Conservation (phyloP, 2,113 vertebrate species). For the Platanista minor region DNA sequence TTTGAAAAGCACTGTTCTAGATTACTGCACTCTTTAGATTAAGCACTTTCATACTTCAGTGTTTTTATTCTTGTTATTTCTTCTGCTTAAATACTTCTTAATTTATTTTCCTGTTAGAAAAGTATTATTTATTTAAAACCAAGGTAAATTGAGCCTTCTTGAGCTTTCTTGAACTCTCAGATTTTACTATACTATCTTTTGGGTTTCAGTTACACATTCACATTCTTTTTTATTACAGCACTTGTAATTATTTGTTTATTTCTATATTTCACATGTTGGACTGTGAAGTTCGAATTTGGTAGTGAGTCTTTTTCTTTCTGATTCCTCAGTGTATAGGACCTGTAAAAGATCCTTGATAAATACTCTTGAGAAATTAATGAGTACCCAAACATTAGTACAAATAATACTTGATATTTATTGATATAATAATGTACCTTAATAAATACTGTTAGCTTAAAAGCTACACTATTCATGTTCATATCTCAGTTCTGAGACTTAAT, state of each 20-base stretch:
- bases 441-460: background rate
- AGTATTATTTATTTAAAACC: background rate
- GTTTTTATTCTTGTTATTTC: background rate
- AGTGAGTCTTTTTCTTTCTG: background rate
- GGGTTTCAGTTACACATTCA: background rate
- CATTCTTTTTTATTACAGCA: background rate
- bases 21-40: background rate
- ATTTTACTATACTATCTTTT: background rate
- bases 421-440: background rate
- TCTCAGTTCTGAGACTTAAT: background rate
- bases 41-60: background rate
- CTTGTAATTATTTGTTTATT: background rate
- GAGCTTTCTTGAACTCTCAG: background rate
- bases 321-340: background rate
- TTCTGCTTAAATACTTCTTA: background rate
- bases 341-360: background rate
- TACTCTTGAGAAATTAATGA: background rate
- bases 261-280: background rate
- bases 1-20: background rate
- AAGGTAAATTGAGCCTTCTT: background rate
- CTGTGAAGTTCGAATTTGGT: background rate
- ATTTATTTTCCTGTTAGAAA: background rate
- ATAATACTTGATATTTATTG: background rate
- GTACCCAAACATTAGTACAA: background rate
- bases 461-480: background rate